Evolutionary conservation across 2,888 invertebrate species (phyloP).

Genomic region (Atrina japonica): DNA sequence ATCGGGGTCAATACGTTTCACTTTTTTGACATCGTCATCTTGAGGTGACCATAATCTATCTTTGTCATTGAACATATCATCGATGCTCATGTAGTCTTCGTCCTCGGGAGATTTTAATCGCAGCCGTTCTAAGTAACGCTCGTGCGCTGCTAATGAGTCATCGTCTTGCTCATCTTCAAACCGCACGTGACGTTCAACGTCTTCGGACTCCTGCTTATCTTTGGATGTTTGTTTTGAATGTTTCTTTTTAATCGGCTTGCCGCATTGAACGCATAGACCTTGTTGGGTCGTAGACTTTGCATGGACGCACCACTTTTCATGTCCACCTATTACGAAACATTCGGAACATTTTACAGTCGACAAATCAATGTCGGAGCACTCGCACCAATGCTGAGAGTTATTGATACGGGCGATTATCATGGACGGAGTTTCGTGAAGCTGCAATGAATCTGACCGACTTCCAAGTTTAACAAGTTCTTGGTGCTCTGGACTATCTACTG

Average conservation of each 20-base stretch:
- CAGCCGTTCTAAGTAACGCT: background rate
- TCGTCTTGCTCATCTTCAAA: conserved; percentile 35
- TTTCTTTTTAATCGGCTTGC: conserved; percentile 37
- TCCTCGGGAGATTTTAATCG: conserved; percentile 9
- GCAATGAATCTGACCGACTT: conserved; percentile 10
- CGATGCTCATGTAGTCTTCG: conserved; percentile 26
- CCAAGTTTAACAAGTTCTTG: background rate
- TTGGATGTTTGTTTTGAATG: conserved; percentile 11
- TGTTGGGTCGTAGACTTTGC: conserved; percentile 31
- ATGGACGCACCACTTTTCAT: conserved; percentile 43
- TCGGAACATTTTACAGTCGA: conserved; percentile 33
- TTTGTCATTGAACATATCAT: conserved; percentile 13
- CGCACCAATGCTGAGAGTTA: conserved; percentile 37
- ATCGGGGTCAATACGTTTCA: conserved; percentile 26
- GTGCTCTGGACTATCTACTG: background rate
- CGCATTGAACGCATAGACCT: conserved; percentile 38
- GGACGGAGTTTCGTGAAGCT: conserved; percentile 24
- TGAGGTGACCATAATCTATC: conserved; percentile 6
- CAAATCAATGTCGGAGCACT: conserved; percentile 33
- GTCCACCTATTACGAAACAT: conserved; percentile 35
- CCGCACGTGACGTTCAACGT: conserved; percentile 23
- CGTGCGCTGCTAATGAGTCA: conserved; percentile 4
- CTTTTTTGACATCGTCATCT: conserved; percentile 5
- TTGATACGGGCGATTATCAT: conserved; percentile 32
- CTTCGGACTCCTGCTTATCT: background rate